Percentiles rank a stretch among this genome's conserved stretches.
Conservation (phyloP, 2,797 vertebrate genomes). For the Anguilla marmorata region DNA sequence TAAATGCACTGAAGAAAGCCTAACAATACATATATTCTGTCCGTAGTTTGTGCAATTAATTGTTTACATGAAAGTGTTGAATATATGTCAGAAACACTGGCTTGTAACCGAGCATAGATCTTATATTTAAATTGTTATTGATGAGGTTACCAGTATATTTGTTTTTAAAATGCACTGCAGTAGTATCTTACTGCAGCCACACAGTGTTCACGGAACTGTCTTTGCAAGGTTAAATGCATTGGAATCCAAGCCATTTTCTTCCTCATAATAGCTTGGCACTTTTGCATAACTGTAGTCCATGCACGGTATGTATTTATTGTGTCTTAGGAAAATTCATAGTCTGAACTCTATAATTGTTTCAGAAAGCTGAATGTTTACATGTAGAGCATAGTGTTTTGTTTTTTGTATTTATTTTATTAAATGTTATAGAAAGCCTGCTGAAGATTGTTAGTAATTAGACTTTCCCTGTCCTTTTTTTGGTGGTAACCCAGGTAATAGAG, state of each 20-base stretch:
- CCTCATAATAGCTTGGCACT: not conserved
- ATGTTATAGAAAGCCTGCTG: not conserved
- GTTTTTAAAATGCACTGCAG: not conserved
- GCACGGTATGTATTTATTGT: not conserved
- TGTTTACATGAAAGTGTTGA: not conserved
- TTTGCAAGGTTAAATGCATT: not conserved
- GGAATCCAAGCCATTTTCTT: slow-evolving; percentile 1
- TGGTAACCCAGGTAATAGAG: not conserved
- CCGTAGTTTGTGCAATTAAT: not conserved
- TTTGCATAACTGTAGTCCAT: not conserved
- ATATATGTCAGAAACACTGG: not conserved
- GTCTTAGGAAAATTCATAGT: not conserved
- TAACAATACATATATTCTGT: not conserved
- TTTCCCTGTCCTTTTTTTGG: not conserved
- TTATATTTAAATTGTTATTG: not conserved
- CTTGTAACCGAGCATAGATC: not conserved
- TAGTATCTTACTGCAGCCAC: not conserved
- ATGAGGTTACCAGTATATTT: not conserved
- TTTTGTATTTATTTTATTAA: not conserved
- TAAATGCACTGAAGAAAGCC: not conserved
- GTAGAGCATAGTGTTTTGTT: not conserved
- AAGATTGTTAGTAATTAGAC: not conserved
- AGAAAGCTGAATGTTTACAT: not conserved
- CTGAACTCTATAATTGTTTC: not conserved
- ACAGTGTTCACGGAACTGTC: not conserved